These are phyloP conservation scores for Cloeon dipterum DNA, from an alignment of 2,888 invertebrate genomes.

Conservation along the genomic window DNA sequence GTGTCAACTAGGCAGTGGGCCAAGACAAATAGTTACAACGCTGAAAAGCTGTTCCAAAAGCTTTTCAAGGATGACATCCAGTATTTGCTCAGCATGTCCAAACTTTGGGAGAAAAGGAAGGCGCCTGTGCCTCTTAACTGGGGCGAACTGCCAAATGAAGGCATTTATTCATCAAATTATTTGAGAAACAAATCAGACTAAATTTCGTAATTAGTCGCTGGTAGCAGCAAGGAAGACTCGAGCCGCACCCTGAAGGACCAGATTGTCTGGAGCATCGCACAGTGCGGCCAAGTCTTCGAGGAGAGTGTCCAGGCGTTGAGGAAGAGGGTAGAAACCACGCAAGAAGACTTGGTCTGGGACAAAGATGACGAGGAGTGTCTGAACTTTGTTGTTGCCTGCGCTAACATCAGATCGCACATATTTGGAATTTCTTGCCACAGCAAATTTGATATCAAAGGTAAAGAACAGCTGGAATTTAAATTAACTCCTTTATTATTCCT, in stretches of 20 bases:
- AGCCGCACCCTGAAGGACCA: constrained; percentile 43
- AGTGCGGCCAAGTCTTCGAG: constrained; percentile 48
- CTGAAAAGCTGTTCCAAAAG: constrained; percentile 72
- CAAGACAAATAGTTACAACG: constrained; percentile 54
- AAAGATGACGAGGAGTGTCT: constrained; percentile 85
- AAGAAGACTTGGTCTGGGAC: constrained; percentile 65
- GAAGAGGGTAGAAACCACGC: constrained; percentile 32
- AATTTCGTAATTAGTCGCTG: constrained; percentile 16
- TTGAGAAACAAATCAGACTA: neutral
- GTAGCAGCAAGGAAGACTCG: constrained; percentile 24
- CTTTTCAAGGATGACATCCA: constrained; percentile 86
- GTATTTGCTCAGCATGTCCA: constrained; percentile 82
- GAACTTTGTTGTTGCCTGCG: constrained; percentile 91
- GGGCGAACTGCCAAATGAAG: constrained; percentile 29
- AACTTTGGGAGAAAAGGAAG: constrained; percentile 80
- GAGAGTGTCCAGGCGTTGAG: constrained; percentile 40
- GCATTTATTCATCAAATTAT: constrained; percentile 10
- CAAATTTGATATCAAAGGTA: constrained; percentile 86
- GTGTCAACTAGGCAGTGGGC: constrained; percentile 78
- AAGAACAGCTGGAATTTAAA: constrained; percentile 18
- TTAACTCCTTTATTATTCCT: neutral
- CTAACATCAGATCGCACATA: constrained; percentile 77
- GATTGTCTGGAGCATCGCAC: constrained; percentile 51
- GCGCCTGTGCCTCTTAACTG: constrained; percentile 62
- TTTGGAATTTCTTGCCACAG: constrained; percentile 75